These are phyloP conservation scores for Dermatemys mawii DNA, from an alignment of 2,113 vertebrate genomes.

Conservation along the genomic window DNA sequence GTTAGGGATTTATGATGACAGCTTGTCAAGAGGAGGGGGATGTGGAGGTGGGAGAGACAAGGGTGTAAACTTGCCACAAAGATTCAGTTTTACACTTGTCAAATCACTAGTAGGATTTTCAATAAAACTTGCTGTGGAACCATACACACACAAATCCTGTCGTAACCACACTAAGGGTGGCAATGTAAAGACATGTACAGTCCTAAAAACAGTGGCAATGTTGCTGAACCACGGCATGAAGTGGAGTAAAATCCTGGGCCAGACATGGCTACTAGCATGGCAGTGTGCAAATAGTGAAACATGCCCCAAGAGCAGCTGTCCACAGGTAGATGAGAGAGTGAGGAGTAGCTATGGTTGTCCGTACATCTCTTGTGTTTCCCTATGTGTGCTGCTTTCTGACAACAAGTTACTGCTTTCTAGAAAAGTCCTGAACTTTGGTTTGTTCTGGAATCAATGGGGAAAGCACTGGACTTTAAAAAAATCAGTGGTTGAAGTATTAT, in stretches of 20 bases:
- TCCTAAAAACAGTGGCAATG: not conserved
- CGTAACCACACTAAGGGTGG: conserved; percentile 40
- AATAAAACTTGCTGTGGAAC: conserved; percentile 8
- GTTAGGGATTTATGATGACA: conserved; percentile 41
- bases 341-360: conserved; percentile 15
- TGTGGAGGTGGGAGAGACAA: not conserved
- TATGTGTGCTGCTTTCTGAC: conserved; percentile 41
- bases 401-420: conserved; percentile 1
- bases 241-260: accelerated
- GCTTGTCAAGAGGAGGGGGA: not conserved
- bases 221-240: not conserved
- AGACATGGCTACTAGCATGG: accelerated
- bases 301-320: conserved; percentile 50
- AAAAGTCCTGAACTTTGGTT: not conserved
- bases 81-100: not conserved
- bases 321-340: not conserved
- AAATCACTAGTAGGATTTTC: not conserved
- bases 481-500: too few species aligned
- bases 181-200: conserved; percentile 4
- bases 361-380: not conserved
- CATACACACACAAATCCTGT: not conserved
- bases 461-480: not conserved
- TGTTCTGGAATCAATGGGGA: accelerated
- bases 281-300: conserved; percentile 16
- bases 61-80: conserved; percentile 13